Evolutionary conservation across 2,888 invertebrate genomes (phyloP).

Genomic region (Cabera pusaria): DNA sequence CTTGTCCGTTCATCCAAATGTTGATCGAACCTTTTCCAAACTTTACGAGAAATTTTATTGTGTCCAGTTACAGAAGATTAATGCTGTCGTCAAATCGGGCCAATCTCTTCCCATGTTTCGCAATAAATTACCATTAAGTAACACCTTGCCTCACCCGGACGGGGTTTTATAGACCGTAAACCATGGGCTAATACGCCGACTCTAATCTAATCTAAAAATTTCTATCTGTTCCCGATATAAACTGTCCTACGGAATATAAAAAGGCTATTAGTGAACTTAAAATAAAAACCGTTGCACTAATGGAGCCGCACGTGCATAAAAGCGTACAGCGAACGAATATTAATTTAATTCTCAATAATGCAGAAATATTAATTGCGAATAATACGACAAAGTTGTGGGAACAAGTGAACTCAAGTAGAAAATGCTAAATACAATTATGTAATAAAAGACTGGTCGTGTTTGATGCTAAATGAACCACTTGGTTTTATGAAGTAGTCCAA

Average conservation of each 20-base stretch:
- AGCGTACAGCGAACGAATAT: constrained; percentile 47
- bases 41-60: constrained; percentile 56
- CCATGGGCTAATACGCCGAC: constrained; percentile 53
- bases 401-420: constrained; percentile 47
- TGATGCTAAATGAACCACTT: constrained; percentile 70
- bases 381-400: constrained; percentile 49
- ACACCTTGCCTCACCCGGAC: constrained; percentile 67
- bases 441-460: constrained; percentile 58
- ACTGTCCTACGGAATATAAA: constrained; percentile 46
- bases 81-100: constrained; percentile 66
- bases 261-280: constrained; percentile 41
- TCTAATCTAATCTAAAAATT: constrained; percentile 71
- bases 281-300: constrained; percentile 49
- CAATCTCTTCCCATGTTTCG: constrained; percentile 59
- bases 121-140: constrained; percentile 81
- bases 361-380: constrained; percentile 48
- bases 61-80: constrained; percentile 70
- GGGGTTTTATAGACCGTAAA: constrained; percentile 70
- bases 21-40: constrained; percentile 49
- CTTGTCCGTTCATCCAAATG: constrained; percentile 47
- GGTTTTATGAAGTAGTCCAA: constrained; percentile 69
- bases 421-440: constrained; percentile 61
- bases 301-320: constrained; percentile 52
- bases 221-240: constrained; percentile 69
- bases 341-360: constrained; percentile 51